Evolutionary conservation across 1,140 invertebrate species (phyloP).

Genomic region (Magallana ariakensis): DNA sequence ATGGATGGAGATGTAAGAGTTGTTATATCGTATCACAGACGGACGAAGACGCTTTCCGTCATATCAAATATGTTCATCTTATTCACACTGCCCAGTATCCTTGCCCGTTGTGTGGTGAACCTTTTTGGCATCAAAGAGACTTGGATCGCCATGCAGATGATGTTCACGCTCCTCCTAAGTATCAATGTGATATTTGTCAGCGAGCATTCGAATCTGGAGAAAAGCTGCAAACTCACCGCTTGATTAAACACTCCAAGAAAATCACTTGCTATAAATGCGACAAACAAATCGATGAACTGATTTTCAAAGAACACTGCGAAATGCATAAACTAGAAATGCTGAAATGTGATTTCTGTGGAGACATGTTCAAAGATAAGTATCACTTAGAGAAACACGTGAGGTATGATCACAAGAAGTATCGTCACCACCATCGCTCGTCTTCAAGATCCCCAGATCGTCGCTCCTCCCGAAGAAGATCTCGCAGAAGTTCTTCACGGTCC

Average conservation of each 20-base stretch:
- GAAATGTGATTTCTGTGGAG: slow-evolving; percentile 23
- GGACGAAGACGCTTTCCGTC: neutral
- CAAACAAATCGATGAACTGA: slow-evolving; percentile 35
- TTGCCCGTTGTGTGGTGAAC: slow-evolving; percentile 34
- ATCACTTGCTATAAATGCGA: slow-evolving; percentile 29
- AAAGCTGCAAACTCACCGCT: slow-evolving; percentile 35
- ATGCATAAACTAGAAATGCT: slow-evolving; percentile 35
- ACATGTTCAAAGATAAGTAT: slow-evolving; percentile 5
- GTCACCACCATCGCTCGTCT: neutral
- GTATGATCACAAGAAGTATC: neutral
- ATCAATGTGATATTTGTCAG: slow-evolving; percentile 29
- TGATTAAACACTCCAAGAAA: slow-evolving; percentile 35
- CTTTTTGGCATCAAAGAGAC: slow-evolving; percentile 38
- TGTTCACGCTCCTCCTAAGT: slow-evolving; percentile 40
- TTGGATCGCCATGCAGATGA: slow-evolving; percentile 33
- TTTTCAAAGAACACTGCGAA: slow-evolving; percentile 39
- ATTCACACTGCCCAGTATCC: slow-evolving; percentile 28
- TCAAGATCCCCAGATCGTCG: slow-evolving; percentile 16
- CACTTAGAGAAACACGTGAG: neutral
- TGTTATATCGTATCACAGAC: slow-evolving; percentile 20
- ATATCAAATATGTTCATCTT: slow-evolving; percentile 38
- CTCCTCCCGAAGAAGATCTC: slow-evolving; percentile 4
- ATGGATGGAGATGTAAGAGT: slow-evolving; percentile 39
- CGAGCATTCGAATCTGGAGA: slow-evolving; percentile 27
- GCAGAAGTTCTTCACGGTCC: neutral